phyloP scores from a whole-genome alignment of 2,113 vertebrate species.

The Notothenia coriiceps region DNA sequence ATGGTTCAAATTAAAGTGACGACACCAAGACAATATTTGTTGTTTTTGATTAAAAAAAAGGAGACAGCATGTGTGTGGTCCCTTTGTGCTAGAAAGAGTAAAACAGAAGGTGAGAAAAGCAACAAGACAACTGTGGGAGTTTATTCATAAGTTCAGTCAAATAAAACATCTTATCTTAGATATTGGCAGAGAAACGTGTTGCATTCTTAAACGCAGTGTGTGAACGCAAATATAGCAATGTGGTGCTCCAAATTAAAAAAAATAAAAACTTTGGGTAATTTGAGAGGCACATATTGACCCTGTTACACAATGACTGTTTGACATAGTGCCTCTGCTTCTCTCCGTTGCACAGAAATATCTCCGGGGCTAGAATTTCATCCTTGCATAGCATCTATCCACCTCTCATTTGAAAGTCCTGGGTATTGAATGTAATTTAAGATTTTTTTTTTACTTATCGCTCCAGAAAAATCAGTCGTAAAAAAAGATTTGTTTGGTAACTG shows the following conservation, averaged over 20 bases:
- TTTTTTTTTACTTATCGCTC: constrained; percentile 34
- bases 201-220: constrained; percentile 16
- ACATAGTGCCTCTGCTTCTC: constrained; percentile 63
- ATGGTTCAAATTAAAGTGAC: constrained; percentile 14
- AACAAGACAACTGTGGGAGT: constrained; percentile 15
- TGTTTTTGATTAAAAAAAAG: constrained; percentile 4
- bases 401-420: constrained; percentile 33
- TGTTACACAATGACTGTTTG: constrained; percentile 73
- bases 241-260: constrained; percentile 34
- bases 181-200: constrained; percentile 30
- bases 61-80: background rate
- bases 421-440: constrained; percentile 36
- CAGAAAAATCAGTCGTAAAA: background rate
- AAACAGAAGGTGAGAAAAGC: constrained; percentile 14
- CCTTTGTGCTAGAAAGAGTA: constrained; percentile 1
- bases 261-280: constrained; percentile 47
- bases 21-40: background rate
- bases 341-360: constrained; percentile 58
- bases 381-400: constrained; percentile 57
- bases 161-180: constrained; percentile 22
- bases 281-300: constrained; percentile 61
- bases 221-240: constrained; percentile 30
- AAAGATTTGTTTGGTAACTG: background rate
- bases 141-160: constrained; percentile 37
- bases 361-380: constrained; percentile 50